phyloP scores from a whole-genome alignment of 2,797 vertebrate species.

The Varecia variegata region DNA sequence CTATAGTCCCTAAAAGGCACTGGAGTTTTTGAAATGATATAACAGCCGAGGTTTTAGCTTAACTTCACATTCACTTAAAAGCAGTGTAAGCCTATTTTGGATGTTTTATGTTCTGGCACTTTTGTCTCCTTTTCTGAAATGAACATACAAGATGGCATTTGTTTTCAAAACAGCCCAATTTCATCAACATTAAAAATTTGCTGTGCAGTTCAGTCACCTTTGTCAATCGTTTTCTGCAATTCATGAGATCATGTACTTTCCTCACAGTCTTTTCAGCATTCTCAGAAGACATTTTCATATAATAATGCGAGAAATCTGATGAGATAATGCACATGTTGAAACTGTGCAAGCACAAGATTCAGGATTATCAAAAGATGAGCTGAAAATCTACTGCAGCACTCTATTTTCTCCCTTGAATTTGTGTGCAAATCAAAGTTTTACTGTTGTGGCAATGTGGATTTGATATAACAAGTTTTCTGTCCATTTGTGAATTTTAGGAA shows the following conservation, averaged over 20 bases:
- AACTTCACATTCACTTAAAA: not conserved
- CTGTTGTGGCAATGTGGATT: not conserved
- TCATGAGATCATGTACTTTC: not conserved
- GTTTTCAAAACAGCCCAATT: constrained; percentile 33
- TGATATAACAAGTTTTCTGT: not conserved
- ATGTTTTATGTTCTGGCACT: not conserved
- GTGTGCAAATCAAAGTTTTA: not conserved
- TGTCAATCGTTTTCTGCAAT: constrained; percentile 10
- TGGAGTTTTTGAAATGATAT: not conserved
- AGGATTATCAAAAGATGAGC: not conserved
- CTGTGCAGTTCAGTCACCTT: not conserved
- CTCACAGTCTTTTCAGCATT: not conserved
- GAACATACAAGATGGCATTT: not conserved
- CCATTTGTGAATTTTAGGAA: not conserved
- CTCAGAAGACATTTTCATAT: not conserved
- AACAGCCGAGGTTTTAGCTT: not conserved
- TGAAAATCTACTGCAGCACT: not conserved
- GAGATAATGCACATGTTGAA: not conserved
- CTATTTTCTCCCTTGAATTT: not conserved
- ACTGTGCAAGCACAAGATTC: not conserved
- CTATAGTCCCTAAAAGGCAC: not conserved
- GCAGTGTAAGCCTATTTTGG: not conserved
- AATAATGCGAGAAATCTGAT: not conserved
- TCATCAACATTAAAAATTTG: constrained; percentile 39
- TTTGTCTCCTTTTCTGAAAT: constrained; percentile 35